Evolutionary conservation across 2,113 vertebrate species (phyloP).

Genomic region (Carlito syrichta): DNA sequence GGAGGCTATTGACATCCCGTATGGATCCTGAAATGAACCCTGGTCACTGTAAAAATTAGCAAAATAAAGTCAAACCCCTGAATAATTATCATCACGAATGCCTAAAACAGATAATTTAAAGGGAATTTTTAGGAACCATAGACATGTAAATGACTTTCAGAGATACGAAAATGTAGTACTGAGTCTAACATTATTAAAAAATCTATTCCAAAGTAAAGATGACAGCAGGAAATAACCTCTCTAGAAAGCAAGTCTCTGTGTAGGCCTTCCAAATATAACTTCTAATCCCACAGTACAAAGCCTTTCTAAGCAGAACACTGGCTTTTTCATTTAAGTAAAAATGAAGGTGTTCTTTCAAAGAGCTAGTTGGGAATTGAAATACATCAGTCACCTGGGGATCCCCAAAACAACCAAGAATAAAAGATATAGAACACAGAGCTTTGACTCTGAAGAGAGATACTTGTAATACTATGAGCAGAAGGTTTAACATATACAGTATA

Average conservation of each 20-base stretch:
- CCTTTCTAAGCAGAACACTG: background rate
- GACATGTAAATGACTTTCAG: background rate
- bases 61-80: conserved; percentile 25
- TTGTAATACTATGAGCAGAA: background rate
- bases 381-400: background rate
- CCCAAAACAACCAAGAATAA: conserved; percentile 9
- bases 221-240: background rate
- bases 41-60: conserved; percentile 42
- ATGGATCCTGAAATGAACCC: conserved; percentile 67
- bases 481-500: background rate
- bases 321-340: background rate
- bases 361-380: background rate
- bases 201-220: conserved; percentile 21
- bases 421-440: background rate
- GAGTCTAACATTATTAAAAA: background rate
- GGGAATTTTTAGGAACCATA: background rate
- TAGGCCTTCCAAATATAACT: background rate
- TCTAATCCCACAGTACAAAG: background rate
- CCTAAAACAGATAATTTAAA: background rate
- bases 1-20: conserved; percentile 28
- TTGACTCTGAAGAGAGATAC: background rate
- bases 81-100: background rate
- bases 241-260: conserved; percentile 13
- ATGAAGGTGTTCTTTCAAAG: background rate
- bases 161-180: background rate